These are phyloP conservation scores for Pluvialis apricaria DNA, from an alignment of 2,113 vertebrate genomes.

Conservation along the genomic window DNA sequence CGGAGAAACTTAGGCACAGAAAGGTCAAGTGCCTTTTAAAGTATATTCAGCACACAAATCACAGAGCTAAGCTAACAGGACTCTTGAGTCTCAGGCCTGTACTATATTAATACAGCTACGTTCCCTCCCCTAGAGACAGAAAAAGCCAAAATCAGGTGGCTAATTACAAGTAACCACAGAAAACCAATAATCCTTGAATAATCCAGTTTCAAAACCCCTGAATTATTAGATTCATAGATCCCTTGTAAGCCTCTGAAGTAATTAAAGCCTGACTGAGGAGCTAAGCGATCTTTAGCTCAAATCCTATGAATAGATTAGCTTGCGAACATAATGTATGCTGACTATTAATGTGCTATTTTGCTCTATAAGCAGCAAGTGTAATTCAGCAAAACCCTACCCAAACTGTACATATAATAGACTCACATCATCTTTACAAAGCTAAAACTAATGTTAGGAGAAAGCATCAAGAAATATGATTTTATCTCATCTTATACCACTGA, in stretches of 20 bases:
- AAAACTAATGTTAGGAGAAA: neutral
- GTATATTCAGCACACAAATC: neutral
- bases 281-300: constrained; percentile 23
- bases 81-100: neutral
- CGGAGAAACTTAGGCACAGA: neutral
- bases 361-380: neutral
- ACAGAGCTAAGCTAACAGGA: neutral
- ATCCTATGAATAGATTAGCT: constrained; percentile 34
- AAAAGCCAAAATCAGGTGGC: neutral
- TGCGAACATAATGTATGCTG: neutral
- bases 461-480: neutral
- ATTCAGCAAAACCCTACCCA: neutral
- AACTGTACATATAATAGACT: neutral
- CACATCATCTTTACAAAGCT: neutral
- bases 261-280: constrained; percentile 41
- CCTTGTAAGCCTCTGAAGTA: constrained; percentile 42
- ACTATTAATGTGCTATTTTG: constrained; percentile 17
- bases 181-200: constrained; percentile 38
- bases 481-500: neutral
- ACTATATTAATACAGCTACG: neutral
- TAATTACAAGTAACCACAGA: constrained; percentile 39
- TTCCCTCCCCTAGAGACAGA: neutral
- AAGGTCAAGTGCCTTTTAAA: constrained; percentile 21
- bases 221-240: constrained; percentile 56
- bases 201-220: constrained; percentile 6